These are phyloP conservation scores for Pimpla rufipes DNA, from an alignment of 2,888 invertebrate genomes.

Conservation along the genomic window DNA sequence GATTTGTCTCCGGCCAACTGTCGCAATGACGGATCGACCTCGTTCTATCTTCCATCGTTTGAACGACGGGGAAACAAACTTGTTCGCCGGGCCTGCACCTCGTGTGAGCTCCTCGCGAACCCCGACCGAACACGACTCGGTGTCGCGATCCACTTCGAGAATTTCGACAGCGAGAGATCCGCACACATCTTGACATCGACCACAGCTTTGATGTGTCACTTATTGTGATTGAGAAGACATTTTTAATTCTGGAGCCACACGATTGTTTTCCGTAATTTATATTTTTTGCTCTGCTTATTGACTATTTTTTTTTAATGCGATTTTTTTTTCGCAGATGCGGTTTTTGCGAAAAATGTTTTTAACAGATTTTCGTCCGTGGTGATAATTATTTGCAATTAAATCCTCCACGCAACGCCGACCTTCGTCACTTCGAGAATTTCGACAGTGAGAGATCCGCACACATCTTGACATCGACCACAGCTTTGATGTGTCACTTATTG, in stretches of 20 bases:
- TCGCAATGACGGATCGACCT: constrained; percentile 77
- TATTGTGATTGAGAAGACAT: constrained; percentile 6
- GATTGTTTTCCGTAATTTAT: too few species aligned
- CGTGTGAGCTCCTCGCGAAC: constrained; percentile 37
- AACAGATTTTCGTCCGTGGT: background rate
- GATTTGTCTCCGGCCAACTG: constrained; percentile 69
- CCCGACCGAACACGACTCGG: constrained; percentile 74
- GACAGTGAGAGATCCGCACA: constrained; percentile 41
- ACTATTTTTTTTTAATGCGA: too few species aligned
- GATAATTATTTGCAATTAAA: background rate
- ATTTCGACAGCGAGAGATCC: constrained; percentile 54
- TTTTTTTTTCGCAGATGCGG: too few species aligned
- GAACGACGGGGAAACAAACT: constrained; percentile 17
- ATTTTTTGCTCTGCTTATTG: too few species aligned
- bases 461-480: constrained; percentile 15
- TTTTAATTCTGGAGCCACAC: too few species aligned
- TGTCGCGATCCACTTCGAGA: constrained; percentile 69
- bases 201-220: constrained; percentile 3
- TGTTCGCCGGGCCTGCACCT: background rate
- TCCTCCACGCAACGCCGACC: background rate
- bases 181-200: constrained; percentile 12
- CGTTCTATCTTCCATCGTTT: constrained; percentile 73
- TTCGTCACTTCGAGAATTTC: constrained; percentile 38
- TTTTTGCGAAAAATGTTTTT: too few species aligned
- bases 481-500: background rate